Conservation (phyloP, 2,888 invertebrate species). For the Caenorhabditis panamensis region DNA sequence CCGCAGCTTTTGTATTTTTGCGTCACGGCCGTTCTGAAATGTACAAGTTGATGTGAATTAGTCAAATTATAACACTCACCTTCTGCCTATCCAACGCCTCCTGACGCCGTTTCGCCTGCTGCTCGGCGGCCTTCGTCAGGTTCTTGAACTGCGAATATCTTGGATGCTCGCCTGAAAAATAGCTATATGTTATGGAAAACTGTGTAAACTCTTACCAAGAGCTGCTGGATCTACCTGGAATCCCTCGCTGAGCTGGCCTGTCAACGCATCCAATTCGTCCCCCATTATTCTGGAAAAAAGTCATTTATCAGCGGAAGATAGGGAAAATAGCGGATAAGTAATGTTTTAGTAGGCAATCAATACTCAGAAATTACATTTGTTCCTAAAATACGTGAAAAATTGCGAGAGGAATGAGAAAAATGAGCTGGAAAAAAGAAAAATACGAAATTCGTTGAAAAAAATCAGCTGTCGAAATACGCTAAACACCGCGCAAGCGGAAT, state of each 20-base stretch:
- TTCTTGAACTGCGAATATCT: slow-evolving; percentile 70
- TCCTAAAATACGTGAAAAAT: not conserved
- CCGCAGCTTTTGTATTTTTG: slow-evolving; percentile 47
- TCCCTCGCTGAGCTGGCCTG: slow-evolving; percentile 37
- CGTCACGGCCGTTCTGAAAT: slow-evolving; percentile 43
- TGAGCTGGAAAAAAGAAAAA: not conserved
- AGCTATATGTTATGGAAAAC: not conserved
- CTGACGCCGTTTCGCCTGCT: slow-evolving; percentile 72
- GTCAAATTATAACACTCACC: not conserved
- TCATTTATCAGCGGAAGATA: not conserved
- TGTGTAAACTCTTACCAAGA: slow-evolving; percentile 50
- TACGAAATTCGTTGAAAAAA: not conserved
- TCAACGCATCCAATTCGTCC: slow-evolving; percentile 54
- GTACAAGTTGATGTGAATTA: not conserved
- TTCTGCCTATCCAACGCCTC: slow-evolving; percentile 67
- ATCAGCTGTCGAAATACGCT: not conserved
- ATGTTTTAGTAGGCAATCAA: too few species aligned
- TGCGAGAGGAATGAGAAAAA: not conserved
- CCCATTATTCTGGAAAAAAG: slow-evolving; percentile 25
- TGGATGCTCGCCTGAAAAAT: slow-evolving; percentile 67
- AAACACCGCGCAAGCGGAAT: slow-evolving; percentile 1
- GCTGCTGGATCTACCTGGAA: slow-evolving; percentile 64
- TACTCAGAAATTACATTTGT: too few species aligned
- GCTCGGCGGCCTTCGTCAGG: slow-evolving; percentile 63
- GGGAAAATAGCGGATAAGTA: too few species aligned